A percentile compares a stretch with the other conserved stretches of the same genome.
phyloP scores from a whole-genome alignment of 1,140 invertebrate species.

The Scaptodrosophila lebanonensis region DNA sequence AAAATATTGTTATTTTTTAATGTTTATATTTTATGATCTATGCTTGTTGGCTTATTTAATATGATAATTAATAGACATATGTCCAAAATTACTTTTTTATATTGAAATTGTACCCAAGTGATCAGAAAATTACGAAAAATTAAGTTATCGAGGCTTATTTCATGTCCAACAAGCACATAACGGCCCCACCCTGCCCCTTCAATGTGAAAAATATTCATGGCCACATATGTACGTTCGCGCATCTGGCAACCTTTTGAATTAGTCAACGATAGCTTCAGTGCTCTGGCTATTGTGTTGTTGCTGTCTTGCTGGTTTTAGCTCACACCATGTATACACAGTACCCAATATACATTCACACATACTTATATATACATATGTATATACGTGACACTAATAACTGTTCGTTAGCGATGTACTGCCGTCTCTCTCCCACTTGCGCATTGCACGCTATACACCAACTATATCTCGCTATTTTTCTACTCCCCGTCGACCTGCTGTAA shows the following conservation, averaged over 20 bases:
- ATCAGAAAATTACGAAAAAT: slow-evolving; percentile 9
- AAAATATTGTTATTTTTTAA: too few relatives aligned
- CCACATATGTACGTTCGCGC: slow-evolving; percentile 3
- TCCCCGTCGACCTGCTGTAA: slow-evolving; percentile 27
- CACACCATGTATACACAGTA: too few relatives aligned
- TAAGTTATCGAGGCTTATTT: too few relatives aligned
- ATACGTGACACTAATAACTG: slow-evolving; percentile 39
- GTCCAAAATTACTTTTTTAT: neutral
- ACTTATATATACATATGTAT: slow-evolving; percentile 20
- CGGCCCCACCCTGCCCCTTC: slow-evolving; percentile 24
- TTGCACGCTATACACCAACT: slow-evolving; percentile 2
- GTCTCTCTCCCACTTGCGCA: slow-evolving; percentile 18
- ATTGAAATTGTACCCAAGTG: neutral
- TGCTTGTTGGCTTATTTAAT: too few relatives aligned
- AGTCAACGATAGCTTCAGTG: slow-evolving; percentile 39
- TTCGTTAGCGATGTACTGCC: slow-evolving; percentile 4
- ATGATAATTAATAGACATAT: too few relatives aligned
- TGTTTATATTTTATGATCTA: too few relatives aligned
- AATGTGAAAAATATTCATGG: neutral
- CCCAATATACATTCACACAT: slow-evolving; percentile 12
- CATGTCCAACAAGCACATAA: slow-evolving; percentile 9
- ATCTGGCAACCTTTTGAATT: slow-evolving; percentile 40
- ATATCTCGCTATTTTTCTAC: slow-evolving; percentile 12
- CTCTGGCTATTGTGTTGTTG: slow-evolving; percentile 26
- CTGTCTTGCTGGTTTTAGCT: slow-evolving; percentile 34